Evolutionary conservation across 2,888 invertebrate genomes (phyloP), one percentile per base, ranked within the genome.

Genomic region (Embidobia sp.): DNA sequence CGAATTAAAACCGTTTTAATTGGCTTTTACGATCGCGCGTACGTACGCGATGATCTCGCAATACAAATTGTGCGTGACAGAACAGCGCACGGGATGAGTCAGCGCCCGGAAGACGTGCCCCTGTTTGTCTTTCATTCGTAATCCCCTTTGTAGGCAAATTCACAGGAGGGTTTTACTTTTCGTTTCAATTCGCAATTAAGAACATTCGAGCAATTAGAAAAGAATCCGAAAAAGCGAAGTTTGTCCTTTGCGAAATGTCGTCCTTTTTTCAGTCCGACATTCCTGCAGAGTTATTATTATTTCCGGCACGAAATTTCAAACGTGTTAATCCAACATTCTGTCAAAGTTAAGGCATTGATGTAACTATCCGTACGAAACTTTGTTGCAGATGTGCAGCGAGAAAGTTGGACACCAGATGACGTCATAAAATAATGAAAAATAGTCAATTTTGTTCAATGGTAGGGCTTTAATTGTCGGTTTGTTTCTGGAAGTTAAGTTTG

Each of bases 1-100:
- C 48, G 63, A 63, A 75, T 75, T 75, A 75, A 67, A 67, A 74
- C 46, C 61, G 59, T 46, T 57, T 70, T 76, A 76, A 76, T 70
- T 70, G 64, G 63, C 40, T 44, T 55, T 48, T 49, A 72, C 72
- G 72, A 63, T 3, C 16, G 26, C 55, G 31, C 29, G 37, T 26
- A 22, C 33, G 29, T 46, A 37, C 33, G 26, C 22, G 57, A 66
- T 67, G 66, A 74, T 67, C 40, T 57, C 53, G 57, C 44, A 19
- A 11, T 44, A 42, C 69, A 76, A 76, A 76, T 69, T 61, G 57
- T 61, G 69, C 69, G 69, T 69, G 75, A 69, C 53, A 37, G 18
- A 26, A 42, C 29, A 51, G 51, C 31, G 19, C 16, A 18, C 40
- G 22, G 59, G 35, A 59, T 40, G 55, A 55, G 53, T 72, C 72